These are phyloP conservation scores for Neolamprologus hecqui DNA, from an alignment of 2,113 vertebrate species.

Conservation along the genomic window DNA sequence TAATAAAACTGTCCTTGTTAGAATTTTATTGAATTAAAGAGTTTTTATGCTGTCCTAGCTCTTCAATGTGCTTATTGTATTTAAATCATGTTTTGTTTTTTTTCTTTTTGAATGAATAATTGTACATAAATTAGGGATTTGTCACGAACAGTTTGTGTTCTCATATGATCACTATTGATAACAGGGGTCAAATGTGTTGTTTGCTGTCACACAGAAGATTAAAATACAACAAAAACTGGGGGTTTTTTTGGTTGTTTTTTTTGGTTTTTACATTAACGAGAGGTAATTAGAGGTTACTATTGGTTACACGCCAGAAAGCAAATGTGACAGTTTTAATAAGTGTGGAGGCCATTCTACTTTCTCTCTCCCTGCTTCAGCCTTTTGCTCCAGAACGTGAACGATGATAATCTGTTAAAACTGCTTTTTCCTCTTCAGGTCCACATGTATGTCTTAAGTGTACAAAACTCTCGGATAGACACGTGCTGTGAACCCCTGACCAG, in stretches of 20 bases:
- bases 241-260: background rate
- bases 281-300: background rate
- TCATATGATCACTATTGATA: background rate
- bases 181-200: background rate
- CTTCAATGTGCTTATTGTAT: constrained; percentile 17
- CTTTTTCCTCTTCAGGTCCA: constrained; percentile 2
- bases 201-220: background rate
- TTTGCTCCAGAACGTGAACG: background rate
- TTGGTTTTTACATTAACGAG: background rate
- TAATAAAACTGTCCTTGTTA: background rate
- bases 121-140: constrained; percentile 47
- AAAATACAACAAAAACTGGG: background rate
- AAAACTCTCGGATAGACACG: background rate
- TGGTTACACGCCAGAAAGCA: background rate
- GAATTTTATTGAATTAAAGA: background rate
- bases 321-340: background rate
- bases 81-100: background rate
- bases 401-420: constrained; percentile 18
- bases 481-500: background rate
- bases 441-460: background rate
- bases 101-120: constrained; percentile 3
- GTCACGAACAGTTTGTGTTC: background rate
- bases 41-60: background rate
- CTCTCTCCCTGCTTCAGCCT: background rate
- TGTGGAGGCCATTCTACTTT: background rate